These are phyloP conservation scores for Belgica antarctica DNA, from an alignment of 2,888 invertebrate species.

Conservation along the genomic window DNA sequence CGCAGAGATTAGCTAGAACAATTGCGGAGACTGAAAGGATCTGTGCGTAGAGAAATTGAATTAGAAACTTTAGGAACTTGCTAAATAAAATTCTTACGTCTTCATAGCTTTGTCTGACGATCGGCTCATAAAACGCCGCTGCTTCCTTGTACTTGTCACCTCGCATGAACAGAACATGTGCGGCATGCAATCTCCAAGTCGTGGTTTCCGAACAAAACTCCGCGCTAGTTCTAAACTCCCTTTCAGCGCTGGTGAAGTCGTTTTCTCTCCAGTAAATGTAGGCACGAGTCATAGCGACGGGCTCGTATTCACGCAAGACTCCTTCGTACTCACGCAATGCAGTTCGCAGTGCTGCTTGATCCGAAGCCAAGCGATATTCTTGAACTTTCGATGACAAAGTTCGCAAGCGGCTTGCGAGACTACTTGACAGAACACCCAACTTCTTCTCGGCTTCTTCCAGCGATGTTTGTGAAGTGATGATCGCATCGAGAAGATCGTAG, in stretches of 20 bases:
- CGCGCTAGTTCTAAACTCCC: constrained; percentile 93
- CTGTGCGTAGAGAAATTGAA: constrained; percentile 56
- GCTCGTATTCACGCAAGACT: constrained; percentile 87
- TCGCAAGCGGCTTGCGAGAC: constrained; percentile 83
- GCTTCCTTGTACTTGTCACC: constrained; percentile 98
- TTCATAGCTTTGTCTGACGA: constrained; percentile 91
- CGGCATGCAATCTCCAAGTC: constrained; percentile 95
- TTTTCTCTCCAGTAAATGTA: too few species aligned
- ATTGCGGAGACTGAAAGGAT: constrained; percentile 95
- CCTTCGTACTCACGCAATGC: constrained; percentile 91
- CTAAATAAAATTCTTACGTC: constrained; percentile 58
- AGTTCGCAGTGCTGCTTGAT: constrained; percentile 84
- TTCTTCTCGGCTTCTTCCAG: constrained; percentile 94
- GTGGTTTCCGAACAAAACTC: constrained; percentile 98
- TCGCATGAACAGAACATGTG: constrained; percentile 99
- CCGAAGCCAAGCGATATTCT: constrained; percentile 83
- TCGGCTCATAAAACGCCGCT: constrained; percentile 95
- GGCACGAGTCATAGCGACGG: constrained; percentile 98
- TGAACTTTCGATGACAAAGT: constrained; percentile 93
- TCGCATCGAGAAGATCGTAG: constrained; percentile 92
- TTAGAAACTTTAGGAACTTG: too few species aligned
- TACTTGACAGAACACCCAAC: constrained; percentile 89
- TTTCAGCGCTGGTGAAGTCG: constrained; percentile 95
- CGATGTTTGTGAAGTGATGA: constrained; percentile 95
- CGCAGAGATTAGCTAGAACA: constrained; percentile 95